Base-by-base conservation (phyloP, 2,797 vertebrate genomes). In the Apogon hyalosoma region DNA sequence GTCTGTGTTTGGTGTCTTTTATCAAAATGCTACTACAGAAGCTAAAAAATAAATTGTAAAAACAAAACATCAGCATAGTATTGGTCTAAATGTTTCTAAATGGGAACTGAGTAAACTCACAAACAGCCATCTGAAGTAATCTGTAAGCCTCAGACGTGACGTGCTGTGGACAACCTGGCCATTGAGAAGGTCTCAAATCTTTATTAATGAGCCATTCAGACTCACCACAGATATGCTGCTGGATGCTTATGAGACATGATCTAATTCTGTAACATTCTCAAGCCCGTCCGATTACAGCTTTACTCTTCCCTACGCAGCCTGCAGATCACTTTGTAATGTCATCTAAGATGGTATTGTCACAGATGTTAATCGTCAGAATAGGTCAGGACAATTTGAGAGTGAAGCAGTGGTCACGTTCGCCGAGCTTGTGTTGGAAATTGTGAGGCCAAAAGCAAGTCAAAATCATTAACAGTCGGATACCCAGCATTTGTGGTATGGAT, bases 161-260 rank as follows among this genome's bases (percentile, higher is more conserved):
- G 83, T 80, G 80, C 75, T 59, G 52, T 53, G 82, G 80, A 84
- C 75, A 54, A 81, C 80, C 77, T 62, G 63, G 75, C 68, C 79
- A 70, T 74, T 65, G 59, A 79, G 53, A 79, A 60, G 21, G 62
- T 73, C 80, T 87, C 73, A 66, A 57, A 82, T 83, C 61, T 87
- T 81, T 84, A 83, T 87, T 90, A 89, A 88, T 73, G 82, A 86
- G 79, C 70, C 68, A 69, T 41, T 87, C 64, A 66, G 76, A 79
- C 87, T 85, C 73, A 42, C 90, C 90, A 67, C 87, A 90, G 80
- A 69, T 79, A 86, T 88, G 87, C 50, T 74, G 76, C 79, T 87
- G 88, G 87, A 85, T 77, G 64, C 73, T 77, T 13, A 65, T 6
- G 24, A 86, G 88, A 90, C 86, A 75, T 92, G 84, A 90, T 75